Conservation (phyloP, 1,140 invertebrate species). For the Drosophila santomea region DNA sequence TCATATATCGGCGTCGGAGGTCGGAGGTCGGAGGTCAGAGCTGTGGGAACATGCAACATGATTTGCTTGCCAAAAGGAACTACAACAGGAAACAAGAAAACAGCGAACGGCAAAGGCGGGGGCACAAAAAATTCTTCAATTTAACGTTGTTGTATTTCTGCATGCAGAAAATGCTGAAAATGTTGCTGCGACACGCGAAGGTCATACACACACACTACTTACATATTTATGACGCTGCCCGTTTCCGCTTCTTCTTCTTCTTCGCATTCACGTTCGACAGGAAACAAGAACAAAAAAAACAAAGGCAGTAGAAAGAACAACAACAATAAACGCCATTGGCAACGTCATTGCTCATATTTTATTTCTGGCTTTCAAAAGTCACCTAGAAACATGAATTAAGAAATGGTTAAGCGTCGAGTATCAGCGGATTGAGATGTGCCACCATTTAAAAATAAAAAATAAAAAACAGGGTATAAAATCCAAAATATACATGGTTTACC, state of each 20-base stretch:
- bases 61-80: conserved; percentile 16
- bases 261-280: conserved; percentile 20
- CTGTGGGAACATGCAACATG: conserved; percentile 29
- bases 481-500: not conserved
- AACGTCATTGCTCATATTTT: conserved; percentile 25
- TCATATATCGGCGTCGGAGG: not conserved
- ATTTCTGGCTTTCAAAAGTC: conserved; percentile 31
- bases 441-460: not conserved
- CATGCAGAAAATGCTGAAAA: conserved; percentile 44
- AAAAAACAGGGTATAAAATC: too few relatives aligned
- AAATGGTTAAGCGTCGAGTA: not conserved
- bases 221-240: conserved; percentile 38
- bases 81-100: not conserved
- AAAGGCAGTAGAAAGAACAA: conserved; percentile 4
- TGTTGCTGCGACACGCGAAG: conserved; percentile 52
- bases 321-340: conserved; percentile 38
- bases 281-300: conserved; percentile 7
- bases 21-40: conserved; percentile 7
- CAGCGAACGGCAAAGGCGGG: too few relatives aligned
- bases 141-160: conserved; percentile 37
- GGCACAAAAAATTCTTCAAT: conserved; percentile 8
- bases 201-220: conserved; percentile 41
- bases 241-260: conserved; percentile 21
- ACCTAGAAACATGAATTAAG: conserved; percentile 8
- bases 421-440: not conserved